Percentiles rank a stretch among this genome's conserved stretches.
phyloP scores from a whole-genome alignment of 2,888 invertebrate species.

The Drosophila putrida region DNA sequence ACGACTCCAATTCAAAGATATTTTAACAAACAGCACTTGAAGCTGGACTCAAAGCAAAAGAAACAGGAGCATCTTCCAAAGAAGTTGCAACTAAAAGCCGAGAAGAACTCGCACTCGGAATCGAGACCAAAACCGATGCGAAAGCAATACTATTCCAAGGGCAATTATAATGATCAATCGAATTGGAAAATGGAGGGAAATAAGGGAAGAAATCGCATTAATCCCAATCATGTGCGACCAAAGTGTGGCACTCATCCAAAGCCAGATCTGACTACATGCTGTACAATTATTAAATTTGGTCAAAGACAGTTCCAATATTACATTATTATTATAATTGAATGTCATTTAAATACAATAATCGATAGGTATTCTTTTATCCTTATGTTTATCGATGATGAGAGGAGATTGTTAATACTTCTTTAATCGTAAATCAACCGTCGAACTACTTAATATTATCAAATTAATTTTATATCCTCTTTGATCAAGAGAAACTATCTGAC shows the following conservation, averaged over 20 bases:
- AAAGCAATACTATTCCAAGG: not conserved
- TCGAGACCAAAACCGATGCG: not conserved
- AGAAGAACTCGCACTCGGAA: not conserved
- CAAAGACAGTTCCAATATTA: no score
- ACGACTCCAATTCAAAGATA: no score
- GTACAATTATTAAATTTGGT: not conserved
- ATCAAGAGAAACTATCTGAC: no score
- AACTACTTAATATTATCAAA: no score
- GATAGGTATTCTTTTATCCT: not conserved
- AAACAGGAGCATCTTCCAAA: no score
- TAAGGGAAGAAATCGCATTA: not conserved
- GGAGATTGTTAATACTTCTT: no score
- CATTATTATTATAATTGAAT: not conserved
- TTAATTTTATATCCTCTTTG: no score
- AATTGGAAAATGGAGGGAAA: no score
- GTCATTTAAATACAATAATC: not conserved
- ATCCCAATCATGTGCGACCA: conserved; percentile 11
- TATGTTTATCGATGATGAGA: not conserved
- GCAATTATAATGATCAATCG: not conserved
- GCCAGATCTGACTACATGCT: not conserved
- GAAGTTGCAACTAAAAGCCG: no score
- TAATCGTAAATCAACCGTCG: no score
- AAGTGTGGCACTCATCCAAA: not conserved
- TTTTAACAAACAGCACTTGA: no score
- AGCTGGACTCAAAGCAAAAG: no score